Conservation (phyloP, 2,113 vertebrate species). For the Cheirogaleus medius region DNA sequence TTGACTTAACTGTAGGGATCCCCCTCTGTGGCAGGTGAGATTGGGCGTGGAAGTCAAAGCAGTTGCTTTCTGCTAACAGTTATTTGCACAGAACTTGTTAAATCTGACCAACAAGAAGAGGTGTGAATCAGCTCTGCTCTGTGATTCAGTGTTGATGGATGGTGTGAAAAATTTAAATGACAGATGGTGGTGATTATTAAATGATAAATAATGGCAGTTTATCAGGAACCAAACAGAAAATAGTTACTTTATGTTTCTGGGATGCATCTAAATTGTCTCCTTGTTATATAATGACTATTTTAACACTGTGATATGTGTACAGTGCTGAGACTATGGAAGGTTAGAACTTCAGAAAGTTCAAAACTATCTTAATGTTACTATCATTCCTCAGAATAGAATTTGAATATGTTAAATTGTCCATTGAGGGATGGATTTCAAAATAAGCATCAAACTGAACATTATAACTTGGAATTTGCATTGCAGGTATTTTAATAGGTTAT, state of each 20-base stretch:
- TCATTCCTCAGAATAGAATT: not conserved
- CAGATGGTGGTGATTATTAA: constrained; percentile 21
- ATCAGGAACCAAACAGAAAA: not conserved
- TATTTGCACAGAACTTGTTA: not conserved
- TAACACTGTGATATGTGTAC: constrained; percentile 22
- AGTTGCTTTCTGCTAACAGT: not conserved
- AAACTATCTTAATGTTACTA: not conserved
- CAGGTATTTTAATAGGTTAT: not conserved
- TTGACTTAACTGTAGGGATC: not conserved
- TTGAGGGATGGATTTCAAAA: not conserved
- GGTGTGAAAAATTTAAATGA: constrained; percentile 29
- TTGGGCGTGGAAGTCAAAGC: not conserved
- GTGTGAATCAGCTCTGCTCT: not conserved
- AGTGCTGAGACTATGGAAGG: not conserved
- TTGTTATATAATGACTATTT: constrained; percentile 46
- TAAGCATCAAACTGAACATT: not conserved
- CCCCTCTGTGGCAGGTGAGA: not conserved
- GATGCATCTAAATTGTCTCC: not conserved
- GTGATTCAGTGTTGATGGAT: not conserved
- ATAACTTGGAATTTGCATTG: not conserved
- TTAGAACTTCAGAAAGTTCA: constrained; percentile 39
- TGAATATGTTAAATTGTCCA: not conserved
- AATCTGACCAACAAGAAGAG: not conserved
- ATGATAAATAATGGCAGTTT: constrained; percentile 23
- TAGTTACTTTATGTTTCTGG: constrained; percentile 53